phyloP scores from a whole-genome alignment of 2,113 vertebrate species.

The Canis aureus region DNA sequence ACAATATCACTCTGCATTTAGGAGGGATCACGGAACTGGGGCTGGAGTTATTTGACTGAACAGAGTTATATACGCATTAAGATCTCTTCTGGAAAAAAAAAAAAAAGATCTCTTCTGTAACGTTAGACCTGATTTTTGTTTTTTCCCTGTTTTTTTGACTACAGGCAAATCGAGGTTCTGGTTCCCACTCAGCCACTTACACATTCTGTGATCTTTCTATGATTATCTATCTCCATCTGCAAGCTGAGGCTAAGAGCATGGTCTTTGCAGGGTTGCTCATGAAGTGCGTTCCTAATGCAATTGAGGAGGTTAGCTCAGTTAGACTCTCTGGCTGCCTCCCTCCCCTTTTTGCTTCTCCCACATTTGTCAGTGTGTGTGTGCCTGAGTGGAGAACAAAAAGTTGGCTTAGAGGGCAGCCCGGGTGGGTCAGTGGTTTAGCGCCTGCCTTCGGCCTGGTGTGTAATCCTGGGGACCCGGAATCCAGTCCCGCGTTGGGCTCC shows the following conservation, averaged over 20 bases:
- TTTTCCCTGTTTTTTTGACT: background rate
- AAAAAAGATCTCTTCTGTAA: slow-evolving; percentile 14
- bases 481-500: too few relatives aligned
- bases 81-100: background rate
- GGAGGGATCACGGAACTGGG: background rate
- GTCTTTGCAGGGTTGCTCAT: background rate
- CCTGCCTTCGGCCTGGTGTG: too few relatives aligned
- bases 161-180: background rate
- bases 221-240: background rate
- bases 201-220: background rate
- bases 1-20: slow-evolving; percentile 14
- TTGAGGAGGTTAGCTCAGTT: background rate
- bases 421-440: too few relatives aligned
- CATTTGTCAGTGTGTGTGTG: background rate
- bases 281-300: background rate
- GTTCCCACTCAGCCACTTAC: background rate
- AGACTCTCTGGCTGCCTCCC: background rate
- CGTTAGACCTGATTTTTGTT: slow-evolving; percentile 14
- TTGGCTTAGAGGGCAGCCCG: background rate
- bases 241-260: background rate
- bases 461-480: too few relatives aligned
- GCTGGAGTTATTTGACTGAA: slow-evolving; percentile 31
- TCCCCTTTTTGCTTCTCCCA: background rate
- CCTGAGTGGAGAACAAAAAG: background rate
- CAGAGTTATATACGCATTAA: slow-evolving; percentile 17